Percentiles rank a stretch among this genome's conserved stretches.
These are phyloP conservation scores for Acipenser oxyrinchus DNA, from an alignment of 2,797 vertebrate genomes.

Conservation along the genomic window DNA sequence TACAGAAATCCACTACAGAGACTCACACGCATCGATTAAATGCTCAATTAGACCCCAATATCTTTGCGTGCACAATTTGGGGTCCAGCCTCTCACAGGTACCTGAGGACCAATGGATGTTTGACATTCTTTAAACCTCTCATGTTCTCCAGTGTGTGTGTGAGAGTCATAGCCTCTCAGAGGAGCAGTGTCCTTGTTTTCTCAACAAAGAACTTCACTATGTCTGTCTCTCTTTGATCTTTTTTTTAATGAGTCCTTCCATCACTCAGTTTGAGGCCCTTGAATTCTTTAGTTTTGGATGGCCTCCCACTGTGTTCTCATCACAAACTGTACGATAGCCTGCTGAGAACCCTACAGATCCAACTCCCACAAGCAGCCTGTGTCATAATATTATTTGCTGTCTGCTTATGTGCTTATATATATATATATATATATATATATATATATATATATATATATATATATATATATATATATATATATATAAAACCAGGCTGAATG, in stretches of 20 bases:
- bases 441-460: background rate
- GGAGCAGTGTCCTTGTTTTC: constrained; percentile 5
- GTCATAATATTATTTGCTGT: background rate
- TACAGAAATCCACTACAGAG: constrained; percentile 5
- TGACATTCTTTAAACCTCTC: too few species aligned
- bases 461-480: background rate
- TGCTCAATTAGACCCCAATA: too few species aligned
- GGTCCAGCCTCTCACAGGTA: constrained; percentile 31
- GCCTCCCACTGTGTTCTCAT: constrained; percentile 30
- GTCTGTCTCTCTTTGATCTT: constrained; percentile 13
- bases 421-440: background rate
- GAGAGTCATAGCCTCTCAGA: constrained; percentile 29
- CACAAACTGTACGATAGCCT: constrained; percentile 17
- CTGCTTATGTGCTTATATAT: background rate
- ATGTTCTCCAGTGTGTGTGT: too few species aligned
- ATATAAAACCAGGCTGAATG: background rate
- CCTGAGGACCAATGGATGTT: background rate
- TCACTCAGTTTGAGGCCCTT: constrained; percentile 28
- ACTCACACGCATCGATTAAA: too few species aligned
- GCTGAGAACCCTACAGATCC: constrained; percentile 25
- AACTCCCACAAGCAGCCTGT: constrained; percentile 24
- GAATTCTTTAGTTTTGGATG: constrained; percentile 29
- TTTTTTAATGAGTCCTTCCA: constrained; percentile 24
- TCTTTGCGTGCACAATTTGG: constrained; percentile 28
- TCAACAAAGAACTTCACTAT: background rate